These are phyloP conservation scores for Protonibea diacanthus DNA, from an alignment of 2,797 vertebrate genomes.

Conservation along the genomic window DNA sequence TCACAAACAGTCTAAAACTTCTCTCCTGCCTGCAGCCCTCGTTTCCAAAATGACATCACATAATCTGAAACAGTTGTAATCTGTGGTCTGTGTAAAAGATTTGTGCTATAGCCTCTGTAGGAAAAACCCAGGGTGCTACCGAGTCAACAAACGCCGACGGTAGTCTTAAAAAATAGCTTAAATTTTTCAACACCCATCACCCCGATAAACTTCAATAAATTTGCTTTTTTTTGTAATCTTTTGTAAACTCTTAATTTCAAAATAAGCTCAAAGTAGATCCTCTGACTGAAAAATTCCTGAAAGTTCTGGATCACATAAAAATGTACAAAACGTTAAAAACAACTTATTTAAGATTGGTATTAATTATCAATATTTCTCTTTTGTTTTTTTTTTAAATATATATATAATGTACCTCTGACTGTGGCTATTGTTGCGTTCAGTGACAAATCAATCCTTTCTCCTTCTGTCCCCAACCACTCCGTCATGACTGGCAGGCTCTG, in stretches of 20 bases:
- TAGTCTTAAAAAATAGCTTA: conserved; percentile 87
- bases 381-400: conserved; percentile 71
- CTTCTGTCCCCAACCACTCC: conserved; percentile 62
- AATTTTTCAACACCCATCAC: conserved; percentile 79
- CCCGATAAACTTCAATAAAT: conserved; percentile 81
- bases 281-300: conserved; percentile 96
- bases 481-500: conserved; percentile 75
- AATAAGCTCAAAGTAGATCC: conserved; percentile 89
- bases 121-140: conserved; percentile 83
- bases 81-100: conserved; percentile 77
- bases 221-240: conserved; percentile 71
- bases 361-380: conserved; percentile 75
- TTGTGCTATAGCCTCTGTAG: conserved; percentile 86
- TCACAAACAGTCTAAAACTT: conserved; percentile 53
- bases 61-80: conserved; percentile 81
- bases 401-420: conserved; percentile 71
- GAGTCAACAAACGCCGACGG: conserved; percentile 65
- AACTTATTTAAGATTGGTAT: conserved; percentile 87
- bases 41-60: conserved; percentile 82
- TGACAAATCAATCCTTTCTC: conserved; percentile 70
- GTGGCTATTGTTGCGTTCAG: conserved; percentile 68
- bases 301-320: conserved; percentile 96
- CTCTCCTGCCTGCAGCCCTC: conserved; percentile 44
- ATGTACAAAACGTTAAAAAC: conserved; percentile 92
- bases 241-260: conserved; percentile 87